Percentiles rank a stretch among this genome's conserved stretches.
phyloP scores from a whole-genome alignment of 2,888 invertebrate genomes.

The Allygus modestus region DNA sequence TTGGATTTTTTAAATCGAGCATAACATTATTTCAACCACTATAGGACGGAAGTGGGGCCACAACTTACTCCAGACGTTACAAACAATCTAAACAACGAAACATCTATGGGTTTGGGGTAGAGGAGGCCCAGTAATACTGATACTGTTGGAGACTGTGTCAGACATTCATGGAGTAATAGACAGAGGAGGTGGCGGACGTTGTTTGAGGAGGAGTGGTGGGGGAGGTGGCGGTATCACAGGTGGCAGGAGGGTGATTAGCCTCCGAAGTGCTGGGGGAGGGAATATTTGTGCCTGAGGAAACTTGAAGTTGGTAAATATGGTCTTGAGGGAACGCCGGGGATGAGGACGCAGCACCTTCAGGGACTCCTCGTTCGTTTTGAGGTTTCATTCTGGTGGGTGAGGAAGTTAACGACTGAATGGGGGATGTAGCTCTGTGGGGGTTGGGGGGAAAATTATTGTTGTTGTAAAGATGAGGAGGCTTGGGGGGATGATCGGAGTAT shows the following conservation, averaged over 20 bases:
- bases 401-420: slow-evolving; percentile 63
- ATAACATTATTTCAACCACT: too few species aligned
- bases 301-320: slow-evolving; percentile 58
- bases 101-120: slow-evolving; percentile 41
- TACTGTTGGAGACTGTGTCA: slow-evolving; percentile 75
- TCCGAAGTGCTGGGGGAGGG: slow-evolving; percentile 58
- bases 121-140: slow-evolving; percentile 60
- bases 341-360: slow-evolving; percentile 84
- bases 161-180: slow-evolving; percentile 92
- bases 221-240: slow-evolving; percentile 60
- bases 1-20: too few species aligned
- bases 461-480: slow-evolving; percentile 62
- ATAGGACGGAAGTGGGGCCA: slow-evolving; percentile 36
- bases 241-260: slow-evolving; percentile 10
- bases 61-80: slow-evolving; percentile 24
- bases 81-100: slow-evolving; percentile 47
- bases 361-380: slow-evolving; percentile 81
- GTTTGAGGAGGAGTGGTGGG: slow-evolving; percentile 58
- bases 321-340: slow-evolving; percentile 68
- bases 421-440: slow-evolving; percentile 63
- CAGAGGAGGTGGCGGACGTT: slow-evolving; percentile 74
- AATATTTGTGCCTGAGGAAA: slow-evolving; percentile 60
- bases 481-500: slow-evolving; percentile 51
- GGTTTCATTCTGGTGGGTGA: slow-evolving; percentile 77
- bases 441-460: slow-evolving; percentile 61